Conservation (phyloP, 2,888 invertebrate species). For the Cephus pygmeus region DNA sequence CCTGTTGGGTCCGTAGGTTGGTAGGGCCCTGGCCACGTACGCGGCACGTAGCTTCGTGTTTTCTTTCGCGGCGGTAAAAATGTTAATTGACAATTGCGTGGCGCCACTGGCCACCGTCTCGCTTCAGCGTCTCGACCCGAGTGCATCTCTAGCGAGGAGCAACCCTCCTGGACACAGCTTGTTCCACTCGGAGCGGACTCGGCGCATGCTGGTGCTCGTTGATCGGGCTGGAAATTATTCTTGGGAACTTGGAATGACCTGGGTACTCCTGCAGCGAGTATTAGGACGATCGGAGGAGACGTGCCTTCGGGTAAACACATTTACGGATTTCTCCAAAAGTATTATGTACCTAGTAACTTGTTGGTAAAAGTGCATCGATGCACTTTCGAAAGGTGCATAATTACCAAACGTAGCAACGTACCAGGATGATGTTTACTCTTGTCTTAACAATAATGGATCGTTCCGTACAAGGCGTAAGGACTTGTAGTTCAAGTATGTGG, state of each 20-base stretch:
- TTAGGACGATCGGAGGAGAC: background rate
- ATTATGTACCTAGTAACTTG: background rate
- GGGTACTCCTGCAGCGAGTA: background rate
- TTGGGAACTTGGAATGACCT: background rate
- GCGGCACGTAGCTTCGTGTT: slow-evolving; percentile 50
- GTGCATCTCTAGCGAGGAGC: slow-evolving; percentile 10
- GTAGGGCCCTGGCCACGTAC: slow-evolving; percentile 30
- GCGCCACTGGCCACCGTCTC: slow-evolving; percentile 53
- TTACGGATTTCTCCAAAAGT: background rate
- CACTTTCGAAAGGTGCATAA: background rate
- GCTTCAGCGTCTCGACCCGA: slow-evolving; percentile 31
- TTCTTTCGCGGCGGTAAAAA: slow-evolving; percentile 60
- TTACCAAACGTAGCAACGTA: background rate
- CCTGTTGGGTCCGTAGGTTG: slow-evolving; percentile 27
- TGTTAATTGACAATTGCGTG: slow-evolving; percentile 65
- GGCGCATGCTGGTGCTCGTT: background rate
- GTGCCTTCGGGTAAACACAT: background rate
- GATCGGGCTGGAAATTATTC: background rate
- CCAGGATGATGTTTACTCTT: slow-evolving; percentile 4
- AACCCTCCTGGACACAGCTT: background rate
- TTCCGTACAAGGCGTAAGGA: background rate
- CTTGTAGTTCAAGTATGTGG: background rate
- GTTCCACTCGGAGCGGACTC: background rate
- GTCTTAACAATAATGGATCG: slow-evolving; percentile 16
- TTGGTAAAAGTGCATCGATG: background rate